Evolutionary conservation across 2,797 vertebrate genomes (phyloP).

Genomic region (Synanceia verrucosa): DNA sequence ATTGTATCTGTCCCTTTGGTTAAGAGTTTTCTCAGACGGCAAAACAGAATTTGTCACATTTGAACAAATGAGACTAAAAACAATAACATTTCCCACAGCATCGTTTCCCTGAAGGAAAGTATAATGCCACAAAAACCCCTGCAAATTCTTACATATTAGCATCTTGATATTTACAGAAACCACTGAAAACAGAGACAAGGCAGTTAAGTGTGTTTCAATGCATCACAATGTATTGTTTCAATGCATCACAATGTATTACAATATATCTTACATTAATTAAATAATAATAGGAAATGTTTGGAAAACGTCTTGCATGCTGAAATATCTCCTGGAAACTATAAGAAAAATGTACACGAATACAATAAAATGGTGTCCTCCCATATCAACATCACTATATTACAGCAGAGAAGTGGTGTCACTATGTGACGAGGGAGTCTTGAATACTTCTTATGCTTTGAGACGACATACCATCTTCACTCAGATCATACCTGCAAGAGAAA

Average conservation of each 20-base stretch:
- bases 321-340: constrained; percentile 35
- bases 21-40: constrained; percentile 35
- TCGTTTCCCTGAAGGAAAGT: constrained; percentile 33
- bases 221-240: constrained; percentile 41
- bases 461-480: constrained; percentile 90
- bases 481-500: constrained; percentile 87
- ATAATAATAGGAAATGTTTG: constrained; percentile 46
- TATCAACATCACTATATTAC: constrained; percentile 82
- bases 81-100: constrained; percentile 24
- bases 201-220: constrained; percentile 53
- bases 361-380: constrained; percentile 66
- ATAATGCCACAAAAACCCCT: constrained; percentile 53
- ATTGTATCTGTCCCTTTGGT: constrained; percentile 69
- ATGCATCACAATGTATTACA: constrained; percentile 46
- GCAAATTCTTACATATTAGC: constrained; percentile 38
- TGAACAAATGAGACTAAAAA: constrained; percentile 36
- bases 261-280: constrained; percentile 28
- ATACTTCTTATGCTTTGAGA: constrained; percentile 68
- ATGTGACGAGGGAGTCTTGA: constrained; percentile 53
- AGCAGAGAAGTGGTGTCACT: constrained; percentile 60
- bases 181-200: constrained; percentile 58
- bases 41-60: constrained; percentile 43
- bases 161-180: constrained; percentile 67
- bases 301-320: constrained; percentile 65
- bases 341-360: constrained; percentile 44